Percentiles rank a stretch among this genome's conserved stretches.
phyloP scores from a whole-genome alignment of 2,797 vertebrate species.

The Peromyscus melanophrys region DNA sequence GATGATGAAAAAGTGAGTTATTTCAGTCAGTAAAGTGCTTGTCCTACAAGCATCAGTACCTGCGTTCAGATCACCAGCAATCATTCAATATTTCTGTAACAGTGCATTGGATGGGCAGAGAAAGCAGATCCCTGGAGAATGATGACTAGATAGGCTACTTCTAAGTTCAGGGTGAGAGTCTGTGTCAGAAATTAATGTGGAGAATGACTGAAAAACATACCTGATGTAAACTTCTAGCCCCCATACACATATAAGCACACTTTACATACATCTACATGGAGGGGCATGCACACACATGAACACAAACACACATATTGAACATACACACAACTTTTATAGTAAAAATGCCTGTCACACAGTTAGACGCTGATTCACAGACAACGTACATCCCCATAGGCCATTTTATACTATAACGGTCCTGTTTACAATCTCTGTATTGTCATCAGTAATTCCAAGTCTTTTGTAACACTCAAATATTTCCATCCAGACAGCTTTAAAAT shows the following conservation, averaged over 20 bases:
- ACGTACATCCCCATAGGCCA: not conserved
- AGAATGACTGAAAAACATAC: not conserved
- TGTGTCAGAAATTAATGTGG: not conserved
- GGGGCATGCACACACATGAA: fast-evolving
- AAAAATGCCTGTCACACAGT: not conserved
- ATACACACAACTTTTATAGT: not conserved
- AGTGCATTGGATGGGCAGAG: no score
- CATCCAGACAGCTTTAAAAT: not conserved
- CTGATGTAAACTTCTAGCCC: no score
- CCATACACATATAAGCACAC: not conserved
- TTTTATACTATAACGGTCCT: not conserved
- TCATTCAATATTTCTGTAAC: not conserved
- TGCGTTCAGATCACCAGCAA: not conserved
- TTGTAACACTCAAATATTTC: not conserved
- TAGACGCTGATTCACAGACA: not conserved
- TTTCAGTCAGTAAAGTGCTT: not conserved
- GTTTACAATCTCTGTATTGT: fast-evolving
- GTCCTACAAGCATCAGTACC: not conserved
- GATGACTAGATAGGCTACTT: not conserved
- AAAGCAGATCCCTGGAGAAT: not conserved
- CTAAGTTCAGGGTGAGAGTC: not conserved
- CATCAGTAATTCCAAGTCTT: not conserved
- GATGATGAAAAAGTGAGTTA: not conserved
- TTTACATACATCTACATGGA: no score
- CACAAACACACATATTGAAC: not conserved